Evolutionary conservation across 1,140 invertebrate species (phyloP), one percentile per base, ranked within the genome.

Genomic region (Lutraria rhynchaena): DNA sequence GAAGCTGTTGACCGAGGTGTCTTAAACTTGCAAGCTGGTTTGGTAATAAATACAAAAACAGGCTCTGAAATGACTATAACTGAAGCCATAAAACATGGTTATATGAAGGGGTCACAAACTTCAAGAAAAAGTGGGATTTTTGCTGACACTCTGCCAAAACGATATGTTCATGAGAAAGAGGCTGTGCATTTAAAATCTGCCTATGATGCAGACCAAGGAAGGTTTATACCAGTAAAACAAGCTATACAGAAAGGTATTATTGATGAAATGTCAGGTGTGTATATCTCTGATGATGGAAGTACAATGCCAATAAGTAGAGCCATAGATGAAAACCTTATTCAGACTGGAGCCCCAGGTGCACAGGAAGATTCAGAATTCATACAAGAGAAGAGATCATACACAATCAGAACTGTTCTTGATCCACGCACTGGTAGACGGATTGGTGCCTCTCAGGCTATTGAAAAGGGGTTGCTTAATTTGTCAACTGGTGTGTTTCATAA

Each of bases 391-490:
- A 97, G 55, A 94, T 95, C 84, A 94, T 95, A 84, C 93, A 75
- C 94, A 95, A 83, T 93, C 96, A 44, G 96, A 85, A 94, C 94
- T 65, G 96, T 99, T 58, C 92, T 95, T n/a, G 97, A 98, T 93
- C 95, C 96, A 24, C 93, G 95, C 87, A 95, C 95, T 55, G 96
- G 96, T 4, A 94, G 96, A 75, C 93, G 95, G 81, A 92, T 97
- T 19, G 95, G 95, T 0, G 86, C 98, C 0, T 94, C 94, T 63
- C 93, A 96, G 90, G 96, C 98, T 63, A 90, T 97, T 65, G 93
- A 95, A 37, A 96, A 95, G 86, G 96, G 96, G 83, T 92, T 97
- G 80, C 93, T 98, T 74, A 96, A 87, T 76, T 37, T 86, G 5
- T 53, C 70, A 31, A 37, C 65, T 58, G 84, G 84, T 27, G 61